phyloP scores from a whole-genome alignment of 2,888 invertebrate genomes.

The Petrophora chlorosata region DNA sequence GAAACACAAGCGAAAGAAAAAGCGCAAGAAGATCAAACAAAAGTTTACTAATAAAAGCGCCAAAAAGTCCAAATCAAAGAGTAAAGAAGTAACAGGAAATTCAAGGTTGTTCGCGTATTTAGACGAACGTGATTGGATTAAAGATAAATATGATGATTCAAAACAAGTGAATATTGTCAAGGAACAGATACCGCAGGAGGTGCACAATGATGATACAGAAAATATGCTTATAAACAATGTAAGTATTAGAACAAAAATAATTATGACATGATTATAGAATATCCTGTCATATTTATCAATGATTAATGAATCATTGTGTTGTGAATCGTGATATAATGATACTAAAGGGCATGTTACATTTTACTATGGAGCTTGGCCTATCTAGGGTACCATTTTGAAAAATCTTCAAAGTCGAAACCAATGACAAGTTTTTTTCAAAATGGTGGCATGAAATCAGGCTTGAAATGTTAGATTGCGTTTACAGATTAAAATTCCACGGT shows the following conservation, averaged over 20 bases:
- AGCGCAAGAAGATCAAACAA: conserved; percentile 16
- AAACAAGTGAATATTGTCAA: background rate
- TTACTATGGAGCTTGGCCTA: no score
- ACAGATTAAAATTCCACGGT: conserved; percentile 31
- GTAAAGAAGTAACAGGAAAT: conserved; percentile 3
- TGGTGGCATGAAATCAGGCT: no score
- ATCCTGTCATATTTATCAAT: no score
- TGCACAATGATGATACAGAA: background rate
- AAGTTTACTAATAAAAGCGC: background rate
- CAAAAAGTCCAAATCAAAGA: conserved; percentile 3
- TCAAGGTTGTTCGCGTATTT: conserved; percentile 28
- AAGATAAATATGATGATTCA: conserved; percentile 7
- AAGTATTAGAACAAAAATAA: background rate
- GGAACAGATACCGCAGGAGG: background rate
- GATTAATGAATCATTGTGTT: no score
- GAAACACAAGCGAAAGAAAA: conserved; percentile 49
- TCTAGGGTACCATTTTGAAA: no score
- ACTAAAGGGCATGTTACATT: no score
- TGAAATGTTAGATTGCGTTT: no score
- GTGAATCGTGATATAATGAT: no score
- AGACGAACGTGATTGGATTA: conserved; percentile 34
- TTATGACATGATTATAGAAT: no score
- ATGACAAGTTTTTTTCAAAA: no score
- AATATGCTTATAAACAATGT: conserved; percentile 24
- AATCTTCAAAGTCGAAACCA: no score